phyloP scores from a whole-genome alignment of 2,797 vertebrate species.

The Propithecus perrieri region DNA sequence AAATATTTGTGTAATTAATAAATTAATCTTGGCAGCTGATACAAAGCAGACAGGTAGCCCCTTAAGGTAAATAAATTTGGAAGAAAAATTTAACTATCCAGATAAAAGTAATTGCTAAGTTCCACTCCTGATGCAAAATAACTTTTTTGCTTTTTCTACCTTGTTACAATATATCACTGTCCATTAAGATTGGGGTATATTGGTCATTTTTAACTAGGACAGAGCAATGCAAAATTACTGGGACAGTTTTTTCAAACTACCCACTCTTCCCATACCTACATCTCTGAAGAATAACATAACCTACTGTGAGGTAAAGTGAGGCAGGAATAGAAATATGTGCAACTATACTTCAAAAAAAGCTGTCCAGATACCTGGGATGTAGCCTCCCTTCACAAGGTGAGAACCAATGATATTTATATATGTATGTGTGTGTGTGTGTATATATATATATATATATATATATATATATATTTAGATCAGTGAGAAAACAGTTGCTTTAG shows the following conservation, averaged over 20 bases:
- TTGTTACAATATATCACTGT: neutral
- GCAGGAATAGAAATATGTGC: neutral
- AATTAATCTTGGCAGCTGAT: conserved; percentile 17
- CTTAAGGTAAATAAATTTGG: neutral
- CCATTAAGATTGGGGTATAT: neutral
- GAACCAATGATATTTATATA: neutral
- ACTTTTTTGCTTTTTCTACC: neutral
- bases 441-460: no score
- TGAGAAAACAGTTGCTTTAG: neutral
- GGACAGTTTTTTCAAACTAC: conserved; percentile 8
- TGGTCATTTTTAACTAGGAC: neutral
- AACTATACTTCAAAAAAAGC: neutral
- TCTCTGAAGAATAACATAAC: neutral
- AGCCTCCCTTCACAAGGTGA: neutral
- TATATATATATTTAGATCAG: no score
- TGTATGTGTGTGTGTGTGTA: neutral
- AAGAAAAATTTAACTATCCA: conserved; percentile 3
- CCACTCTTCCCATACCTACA: rapidly evolving
- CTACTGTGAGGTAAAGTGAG: neutral
- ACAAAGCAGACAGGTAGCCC: neutral
- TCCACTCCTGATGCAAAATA: neutral
- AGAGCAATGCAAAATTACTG: neutral
- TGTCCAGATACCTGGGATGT: neutral
- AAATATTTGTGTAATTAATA: conserved; percentile 47
- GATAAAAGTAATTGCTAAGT: conserved; percentile 13